Conservation (phyloP, 2,113 vertebrate genomes). For the Anarhynchus alexandrinus region DNA sequence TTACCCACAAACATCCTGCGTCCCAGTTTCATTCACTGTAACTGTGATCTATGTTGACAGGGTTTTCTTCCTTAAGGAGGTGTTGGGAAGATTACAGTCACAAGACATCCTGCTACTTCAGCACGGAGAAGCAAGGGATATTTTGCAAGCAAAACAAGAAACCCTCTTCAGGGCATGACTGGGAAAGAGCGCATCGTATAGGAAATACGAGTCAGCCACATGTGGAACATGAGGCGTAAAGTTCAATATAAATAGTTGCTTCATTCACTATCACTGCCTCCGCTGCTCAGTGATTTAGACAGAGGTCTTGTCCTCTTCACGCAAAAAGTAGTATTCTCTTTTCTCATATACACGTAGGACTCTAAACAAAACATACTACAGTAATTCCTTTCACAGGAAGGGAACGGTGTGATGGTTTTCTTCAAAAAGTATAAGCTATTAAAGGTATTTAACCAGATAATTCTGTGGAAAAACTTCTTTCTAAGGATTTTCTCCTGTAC, state of each 20-base stretch:
- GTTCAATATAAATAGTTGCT: background rate
- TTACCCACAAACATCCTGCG: background rate
- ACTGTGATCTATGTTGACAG: background rate
- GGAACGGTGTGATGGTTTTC: background rate
- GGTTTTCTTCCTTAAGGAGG: background rate
- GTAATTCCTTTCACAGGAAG: background rate
- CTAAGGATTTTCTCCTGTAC: background rate
- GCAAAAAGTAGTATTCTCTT: background rate
- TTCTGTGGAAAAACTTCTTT: background rate
- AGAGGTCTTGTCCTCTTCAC: background rate
- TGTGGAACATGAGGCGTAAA: background rate
- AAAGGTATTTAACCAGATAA: background rate
- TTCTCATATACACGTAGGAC: background rate
- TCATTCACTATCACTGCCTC: background rate
- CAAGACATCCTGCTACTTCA: background rate
- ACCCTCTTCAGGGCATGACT: background rate
- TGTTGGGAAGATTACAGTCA: background rate
- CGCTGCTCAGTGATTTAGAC: background rate
- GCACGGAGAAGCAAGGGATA: background rate
- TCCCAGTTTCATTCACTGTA: background rate
- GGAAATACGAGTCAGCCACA: background rate
- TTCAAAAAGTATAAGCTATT: background rate
- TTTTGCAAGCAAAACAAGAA: background rate
- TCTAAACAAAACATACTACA: background rate
- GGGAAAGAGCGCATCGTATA: background rate